Evolutionary conservation across 2,113 vertebrate species (phyloP).

Genomic region (Pituophis catenifer): DNA sequence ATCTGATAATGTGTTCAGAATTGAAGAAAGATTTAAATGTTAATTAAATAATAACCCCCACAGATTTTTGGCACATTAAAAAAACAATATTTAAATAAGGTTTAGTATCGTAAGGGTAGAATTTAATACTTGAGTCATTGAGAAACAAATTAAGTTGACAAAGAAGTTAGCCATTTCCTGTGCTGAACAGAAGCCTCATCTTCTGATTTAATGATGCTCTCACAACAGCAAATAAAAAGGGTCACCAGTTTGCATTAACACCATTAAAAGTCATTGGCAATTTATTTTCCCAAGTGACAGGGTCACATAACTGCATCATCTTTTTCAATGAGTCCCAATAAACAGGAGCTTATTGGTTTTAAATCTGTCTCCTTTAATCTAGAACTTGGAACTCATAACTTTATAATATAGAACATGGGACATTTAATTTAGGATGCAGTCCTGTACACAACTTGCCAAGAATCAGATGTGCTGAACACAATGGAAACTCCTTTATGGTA

Average conservation of each 20-base stretch:
- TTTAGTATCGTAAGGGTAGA: neutral
- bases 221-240: neutral
- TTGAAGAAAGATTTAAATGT: neutral
- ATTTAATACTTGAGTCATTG: neutral
- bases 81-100: neutral
- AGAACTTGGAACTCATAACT: neutral
- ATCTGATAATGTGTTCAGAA: neutral
- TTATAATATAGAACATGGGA: neutral
- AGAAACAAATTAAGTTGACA: neutral
- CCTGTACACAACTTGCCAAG: neutral
- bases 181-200: slow-evolving; percentile 1
- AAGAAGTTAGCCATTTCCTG: neutral
- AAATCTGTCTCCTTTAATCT: neutral
- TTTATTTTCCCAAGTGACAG: neutral
- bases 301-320: neutral
- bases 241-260: neutral
- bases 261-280: neutral
- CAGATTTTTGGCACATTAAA: neutral
- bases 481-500: neutral
- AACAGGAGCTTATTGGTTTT: neutral
- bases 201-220: neutral
- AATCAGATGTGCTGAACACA: neutral
- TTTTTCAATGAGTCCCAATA: neutral
- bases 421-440: neutral
- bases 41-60: neutral